A percentile compares a stretch with the other conserved stretches of the same genome.
Conservation (phyloP, 2,888 invertebrate genomes). For the Eristalis pertinax region DNA sequence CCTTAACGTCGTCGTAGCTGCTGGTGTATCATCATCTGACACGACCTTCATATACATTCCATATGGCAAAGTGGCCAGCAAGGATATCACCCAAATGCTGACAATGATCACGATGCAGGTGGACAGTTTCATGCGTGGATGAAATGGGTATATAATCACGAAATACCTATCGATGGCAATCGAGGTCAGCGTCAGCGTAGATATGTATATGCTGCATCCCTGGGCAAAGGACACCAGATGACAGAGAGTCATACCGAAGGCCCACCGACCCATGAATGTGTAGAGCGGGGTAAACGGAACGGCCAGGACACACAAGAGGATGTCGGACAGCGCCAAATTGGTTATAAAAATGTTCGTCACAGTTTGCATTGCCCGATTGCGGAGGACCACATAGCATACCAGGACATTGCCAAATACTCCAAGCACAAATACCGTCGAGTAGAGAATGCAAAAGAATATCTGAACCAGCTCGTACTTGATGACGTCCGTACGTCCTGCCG, state of each 20-base stretch:
- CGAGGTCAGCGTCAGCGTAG: conserved; percentile 96
- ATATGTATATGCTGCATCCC: conserved; percentile 98
- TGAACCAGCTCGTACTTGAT: conserved; percentile 78
- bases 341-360: conserved; percentile 99
- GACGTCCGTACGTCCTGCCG: conserved; percentile 73
- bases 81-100: conserved; percentile 94
- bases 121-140: conserved; percentile 93
- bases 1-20: conserved; percentile 16
- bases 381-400: conserved; percentile 95
- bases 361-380: conserved; percentile 97
- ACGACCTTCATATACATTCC: conserved; percentile 82
- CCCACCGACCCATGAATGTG: conserved; percentile 95
- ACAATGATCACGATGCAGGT: conserved; percentile 93
- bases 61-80: conserved; percentile 94
- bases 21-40: conserved; percentile 77
- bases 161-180: conserved; percentile 99
- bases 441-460: conserved; percentile 79
- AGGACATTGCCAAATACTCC: conserved; percentile 95
- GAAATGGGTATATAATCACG: conserved; percentile 97
- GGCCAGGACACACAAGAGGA: conserved; percentile 94
- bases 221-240: conserved; percentile 95
- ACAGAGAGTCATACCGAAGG: conserved; percentile 94
- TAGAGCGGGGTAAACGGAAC: conserved; percentile 98
- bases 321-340: conserved; percentile 97
- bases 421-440: conserved; percentile 86